Evolutionary conservation across 2,113 vertebrate genomes (phyloP).

Genomic region (Ceyx margarethae): DNA sequence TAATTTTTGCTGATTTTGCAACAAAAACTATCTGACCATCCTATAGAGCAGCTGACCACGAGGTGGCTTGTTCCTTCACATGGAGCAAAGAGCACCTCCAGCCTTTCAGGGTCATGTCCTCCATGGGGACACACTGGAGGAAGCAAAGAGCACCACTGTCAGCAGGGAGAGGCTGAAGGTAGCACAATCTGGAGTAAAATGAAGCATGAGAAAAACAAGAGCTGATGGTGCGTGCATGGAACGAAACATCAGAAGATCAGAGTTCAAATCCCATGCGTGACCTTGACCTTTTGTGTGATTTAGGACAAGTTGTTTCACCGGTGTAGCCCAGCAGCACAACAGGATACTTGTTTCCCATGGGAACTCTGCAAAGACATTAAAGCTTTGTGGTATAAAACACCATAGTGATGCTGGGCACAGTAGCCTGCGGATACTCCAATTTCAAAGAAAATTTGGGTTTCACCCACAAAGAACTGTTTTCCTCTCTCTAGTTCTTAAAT

Average conservation of each 20-base stretch:
- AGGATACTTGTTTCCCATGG: background rate
- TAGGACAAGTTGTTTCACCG: background rate
- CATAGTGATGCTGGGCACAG: background rate
- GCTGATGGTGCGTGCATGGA: background rate
- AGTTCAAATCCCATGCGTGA: background rate
- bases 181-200: background rate
- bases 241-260: background rate
- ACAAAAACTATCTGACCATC: background rate
- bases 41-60: background rate
- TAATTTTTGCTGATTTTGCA: background rate
- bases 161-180: background rate
- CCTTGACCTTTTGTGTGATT: background rate
- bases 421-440: background rate
- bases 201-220: background rate
- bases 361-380: background rate
- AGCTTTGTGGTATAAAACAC: background rate
- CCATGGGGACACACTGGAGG: background rate
- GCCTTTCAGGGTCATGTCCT: fast-evolving
- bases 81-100: background rate
- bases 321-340: background rate
- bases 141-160: background rate
- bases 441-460: background rate
- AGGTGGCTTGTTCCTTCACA: background rate
- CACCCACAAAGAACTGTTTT: background rate
- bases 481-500: background rate